Percentiles rank a stretch among this genome's conserved stretches.
Evolutionary conservation across 2,888 invertebrate genomes (phyloP).

Genomic region (Drosophila anomalipes): DNA sequence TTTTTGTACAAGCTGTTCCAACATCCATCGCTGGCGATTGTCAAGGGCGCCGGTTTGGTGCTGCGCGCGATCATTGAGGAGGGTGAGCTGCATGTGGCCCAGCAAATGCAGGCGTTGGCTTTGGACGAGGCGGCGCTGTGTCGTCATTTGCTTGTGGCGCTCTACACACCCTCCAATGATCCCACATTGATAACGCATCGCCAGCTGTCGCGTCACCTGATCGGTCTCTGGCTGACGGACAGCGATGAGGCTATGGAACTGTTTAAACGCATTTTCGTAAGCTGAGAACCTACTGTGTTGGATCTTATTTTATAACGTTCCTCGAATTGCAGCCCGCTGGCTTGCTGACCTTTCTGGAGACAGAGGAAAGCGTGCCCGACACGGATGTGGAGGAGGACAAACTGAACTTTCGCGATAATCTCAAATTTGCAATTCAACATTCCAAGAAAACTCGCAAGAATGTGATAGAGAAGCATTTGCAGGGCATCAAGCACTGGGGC

Average conservation of each 20-base stretch:
- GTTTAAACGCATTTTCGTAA: conserved; percentile 94
- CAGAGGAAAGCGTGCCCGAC: conserved; percentile 90
- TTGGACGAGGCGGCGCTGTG: conserved; percentile 98
- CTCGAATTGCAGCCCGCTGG: conserved; percentile 92
- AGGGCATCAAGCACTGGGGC: conserved; percentile 89
- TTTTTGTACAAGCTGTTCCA: conserved; percentile 92
- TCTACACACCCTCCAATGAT: conserved; percentile 94
- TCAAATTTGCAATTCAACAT: conserved; percentile 95
- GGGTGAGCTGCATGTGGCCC: conserved; percentile 95
- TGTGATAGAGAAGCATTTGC: conserved; percentile 93
- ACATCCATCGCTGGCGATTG: conserved; percentile 98
- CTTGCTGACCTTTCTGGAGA: conserved; percentile 94
- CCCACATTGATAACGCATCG: conserved; percentile 92
- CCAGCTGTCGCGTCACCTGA: conserved; percentile 96
- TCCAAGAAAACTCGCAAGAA: conserved; percentile 89
- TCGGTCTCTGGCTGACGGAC: conserved; percentile 98
- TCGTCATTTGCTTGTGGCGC: conserved; percentile 94
- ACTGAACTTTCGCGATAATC: conserved; percentile 94
- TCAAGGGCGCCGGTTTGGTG: conserved; percentile 98
- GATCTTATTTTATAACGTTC: neutral
- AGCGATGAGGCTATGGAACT: conserved; percentile 96
- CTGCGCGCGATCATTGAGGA: conserved; percentile 99
- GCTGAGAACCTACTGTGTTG: conserved; percentile 39
- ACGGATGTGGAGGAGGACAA: conserved; percentile 89
- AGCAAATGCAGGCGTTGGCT: conserved; percentile 97